Base-by-base conservation (phyloP, 1,140 invertebrate genomes). In the Sipha flava region DNA sequence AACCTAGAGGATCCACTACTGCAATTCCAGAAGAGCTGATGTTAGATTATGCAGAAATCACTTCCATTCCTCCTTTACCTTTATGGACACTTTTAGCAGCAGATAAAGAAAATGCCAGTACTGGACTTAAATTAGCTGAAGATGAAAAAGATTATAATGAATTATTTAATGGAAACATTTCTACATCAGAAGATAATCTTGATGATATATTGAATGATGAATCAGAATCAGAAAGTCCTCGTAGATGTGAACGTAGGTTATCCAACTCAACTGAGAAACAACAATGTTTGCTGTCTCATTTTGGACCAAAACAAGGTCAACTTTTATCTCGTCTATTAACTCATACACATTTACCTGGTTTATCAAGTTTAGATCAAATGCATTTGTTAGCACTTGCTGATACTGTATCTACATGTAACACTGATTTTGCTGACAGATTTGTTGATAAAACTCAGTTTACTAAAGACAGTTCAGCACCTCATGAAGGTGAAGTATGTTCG, bases 281-380 rank as follows among this genome's bases (percentile, higher is more conserved):
- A 83, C 89, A 89, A 14, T 77, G 73, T 43, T 7, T 77, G 40
- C 87, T 94, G 57, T 93, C 92, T 2, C 92, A 94, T 84, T 95
- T 95, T 83, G 93, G 93, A 1, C 93, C 92, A 0, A 87, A 92
- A 80, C 93, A 95, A 87, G 90, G 91, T 75, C 87, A 92, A 70
- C 87, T 94, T 0, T 86, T 98, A 10, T 95, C 95, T 0, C 90
- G 95, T 3, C 88, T 98, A 23, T 87, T 99, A 14, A 98, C 97
- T 0, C 96, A 98, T 85, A 97, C 95, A 2, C 97, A 98, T 86
- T 87, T 99, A 23, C 98, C 98, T 1, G 97, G 97, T 0, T 87
- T 99, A 5, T 98, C 96, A 3, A 97, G 95, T 84, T 89, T 99
- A 29, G 98, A 99, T 87, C 98, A 99, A 86, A 99, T 99, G 97